Evolutionary conservation across 1,140 invertebrate genomes (phyloP).

Genomic region (Heliothis subflexa): DNA sequence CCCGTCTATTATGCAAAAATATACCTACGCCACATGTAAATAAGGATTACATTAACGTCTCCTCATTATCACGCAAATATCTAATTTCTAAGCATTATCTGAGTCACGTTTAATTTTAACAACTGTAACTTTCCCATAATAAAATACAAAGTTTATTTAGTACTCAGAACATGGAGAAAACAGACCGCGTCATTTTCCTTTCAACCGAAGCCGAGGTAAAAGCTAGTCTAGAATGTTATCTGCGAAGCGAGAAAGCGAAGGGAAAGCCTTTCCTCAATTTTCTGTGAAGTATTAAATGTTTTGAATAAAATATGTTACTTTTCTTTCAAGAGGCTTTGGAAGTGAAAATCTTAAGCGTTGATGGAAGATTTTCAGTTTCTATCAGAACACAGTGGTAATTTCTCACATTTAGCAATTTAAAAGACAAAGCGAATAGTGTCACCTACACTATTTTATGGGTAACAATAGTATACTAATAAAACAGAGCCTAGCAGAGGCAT

Average conservation of each 20-base stretch:
- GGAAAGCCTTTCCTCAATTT: conserved; percentile 1
- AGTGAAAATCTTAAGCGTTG: no score
- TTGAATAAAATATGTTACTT: background rate
- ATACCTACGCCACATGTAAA: no score
- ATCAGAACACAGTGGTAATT: no score
- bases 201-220: background rate
- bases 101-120: background rate
- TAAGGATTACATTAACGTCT: background rate
- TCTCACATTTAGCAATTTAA: no score
- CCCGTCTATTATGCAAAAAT: no score
- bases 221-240: conserved; percentile 16
- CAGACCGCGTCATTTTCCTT: background rate
- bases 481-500: no score
- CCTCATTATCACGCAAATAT: background rate
- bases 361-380: no score
- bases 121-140: background rate
- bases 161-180: conserved; percentile 24
- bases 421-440: no score
- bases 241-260: conserved; percentile 13
- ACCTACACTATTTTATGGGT: no score
- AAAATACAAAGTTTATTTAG: conserved; percentile 27
- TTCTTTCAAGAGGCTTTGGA: no score
- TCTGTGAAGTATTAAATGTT: background rate
- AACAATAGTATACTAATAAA: no score
- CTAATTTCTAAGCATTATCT: background rate